Percentiles rank a stretch among this genome's conserved stretches.
Evolutionary conservation across 2,888 invertebrate species (phyloP).

Genomic region (Erannis defoliaria): DNA sequence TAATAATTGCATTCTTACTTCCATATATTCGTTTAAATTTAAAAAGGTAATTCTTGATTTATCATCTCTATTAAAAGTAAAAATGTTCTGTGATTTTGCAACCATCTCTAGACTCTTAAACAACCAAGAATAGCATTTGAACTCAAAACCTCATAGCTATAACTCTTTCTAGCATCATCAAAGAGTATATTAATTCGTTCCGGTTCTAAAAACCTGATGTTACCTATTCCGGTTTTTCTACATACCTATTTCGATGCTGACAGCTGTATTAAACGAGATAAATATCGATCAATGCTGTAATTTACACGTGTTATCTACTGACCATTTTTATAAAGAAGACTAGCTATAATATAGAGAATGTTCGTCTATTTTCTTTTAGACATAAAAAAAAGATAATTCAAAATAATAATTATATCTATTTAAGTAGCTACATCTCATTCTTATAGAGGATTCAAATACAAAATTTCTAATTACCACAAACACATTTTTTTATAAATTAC

Average conservation of each 20-base stretch:
- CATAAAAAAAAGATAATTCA: too few relatives aligned
- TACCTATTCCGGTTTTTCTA: constrained; percentile 31
- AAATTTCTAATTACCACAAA: too few relatives aligned
- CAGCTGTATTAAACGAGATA: constrained; percentile 66
- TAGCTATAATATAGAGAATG: constrained; percentile 32
- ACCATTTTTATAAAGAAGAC: constrained; percentile 50
- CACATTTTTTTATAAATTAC: too few relatives aligned
- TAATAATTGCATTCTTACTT: too few relatives aligned
- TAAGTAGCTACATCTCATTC: too few relatives aligned
- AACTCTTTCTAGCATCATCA: constrained; percentile 23
- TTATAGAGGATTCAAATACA: too few relatives aligned
- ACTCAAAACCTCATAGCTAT: constrained; percentile 16
- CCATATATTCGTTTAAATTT: not conserved
- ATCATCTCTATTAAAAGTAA: not conserved
- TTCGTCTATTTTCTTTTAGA: not conserved
- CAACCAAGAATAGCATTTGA: constrained; percentile 4
- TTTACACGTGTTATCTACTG: constrained; percentile 57
- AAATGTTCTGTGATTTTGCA: not conserved
- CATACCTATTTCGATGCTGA: constrained; percentile 47
- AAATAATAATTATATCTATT: too few relatives aligned
- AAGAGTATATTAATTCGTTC: constrained; percentile 25
- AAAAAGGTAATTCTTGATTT: not conserved
- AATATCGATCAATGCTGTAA: constrained; percentile 63
- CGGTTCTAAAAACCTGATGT: constrained; percentile 34
- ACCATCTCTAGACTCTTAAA: constrained; percentile 3